Conservation (phyloP, 1,140 invertebrate genomes). For the Trachymyrmex cornetzi region DNA sequence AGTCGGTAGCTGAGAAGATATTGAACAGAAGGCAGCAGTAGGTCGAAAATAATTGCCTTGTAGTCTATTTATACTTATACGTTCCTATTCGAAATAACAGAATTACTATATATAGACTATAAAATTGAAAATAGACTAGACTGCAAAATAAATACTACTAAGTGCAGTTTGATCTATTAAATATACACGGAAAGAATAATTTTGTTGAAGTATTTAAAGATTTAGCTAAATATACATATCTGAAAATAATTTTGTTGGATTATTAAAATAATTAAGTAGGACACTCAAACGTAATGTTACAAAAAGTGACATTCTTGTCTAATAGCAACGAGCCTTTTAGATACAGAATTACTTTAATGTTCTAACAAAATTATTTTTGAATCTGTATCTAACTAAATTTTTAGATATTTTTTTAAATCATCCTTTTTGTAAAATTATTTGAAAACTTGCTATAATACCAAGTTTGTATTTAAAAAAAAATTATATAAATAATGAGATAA, state of each 20-base stretch:
- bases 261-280: too few relatives aligned
- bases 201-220: too few relatives aligned
- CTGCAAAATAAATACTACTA: background rate
- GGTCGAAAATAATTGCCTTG: background rate
- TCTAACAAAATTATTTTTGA: too few relatives aligned
- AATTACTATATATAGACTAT: background rate
- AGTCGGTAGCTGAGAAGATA: background rate
- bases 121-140: background rate
- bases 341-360: too few relatives aligned
- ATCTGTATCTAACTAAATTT: too few relatives aligned
- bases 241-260: too few relatives aligned
- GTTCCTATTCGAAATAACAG: background rate
- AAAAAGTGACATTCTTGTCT: too few relatives aligned
- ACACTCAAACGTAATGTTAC: too few relatives aligned
- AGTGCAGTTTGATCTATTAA: background rate
- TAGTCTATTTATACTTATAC: background rate
- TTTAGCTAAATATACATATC: too few relatives aligned
- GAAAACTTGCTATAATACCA: background rate
- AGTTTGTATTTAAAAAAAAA: background rate
- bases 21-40: background rate
- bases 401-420: too few relatives aligned
- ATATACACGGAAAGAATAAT: too few relatives aligned
- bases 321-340: too few relatives aligned
- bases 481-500: background rate
- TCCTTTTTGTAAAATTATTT: background rate